Conservation (phyloP, 2,888 invertebrate species). For the Orthosia cruda region DNA sequence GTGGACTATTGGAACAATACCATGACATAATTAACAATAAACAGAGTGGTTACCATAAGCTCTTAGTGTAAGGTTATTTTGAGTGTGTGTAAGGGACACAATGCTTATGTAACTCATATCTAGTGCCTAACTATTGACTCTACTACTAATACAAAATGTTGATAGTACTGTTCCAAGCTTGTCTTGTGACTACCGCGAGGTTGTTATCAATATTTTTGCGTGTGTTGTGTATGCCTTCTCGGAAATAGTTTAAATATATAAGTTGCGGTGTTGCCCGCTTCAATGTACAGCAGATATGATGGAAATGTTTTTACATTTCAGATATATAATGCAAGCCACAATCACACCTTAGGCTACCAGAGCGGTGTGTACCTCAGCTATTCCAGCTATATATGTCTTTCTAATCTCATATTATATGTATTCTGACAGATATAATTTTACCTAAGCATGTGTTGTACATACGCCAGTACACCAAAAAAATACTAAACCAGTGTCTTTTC, state of each 20-base stretch:
- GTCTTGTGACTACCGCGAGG: slow-evolving; percentile 35
- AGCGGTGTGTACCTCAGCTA: not conserved
- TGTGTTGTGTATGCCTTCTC: slow-evolving; percentile 23
- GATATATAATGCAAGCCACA: not conserved
- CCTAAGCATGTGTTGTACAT: not conserved
- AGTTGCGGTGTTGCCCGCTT: slow-evolving; percentile 2
- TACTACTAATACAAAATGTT: too few species aligned
- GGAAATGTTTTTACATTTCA: slow-evolving; percentile 1
- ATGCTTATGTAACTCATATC: too few species aligned
- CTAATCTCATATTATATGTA: not conserved
- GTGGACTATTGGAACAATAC: too few species aligned
- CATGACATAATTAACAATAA: too few species aligned
- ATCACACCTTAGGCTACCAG: too few species aligned
- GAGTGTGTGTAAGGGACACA: too few species aligned
- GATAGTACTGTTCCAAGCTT: not conserved
- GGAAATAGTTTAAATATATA: slow-evolving; percentile 36
- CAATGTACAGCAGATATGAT: slow-evolving; percentile 11
- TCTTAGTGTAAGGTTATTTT: too few species aligned
- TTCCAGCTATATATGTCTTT: not conserved
- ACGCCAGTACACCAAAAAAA: not conserved
- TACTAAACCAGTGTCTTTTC: not conserved
- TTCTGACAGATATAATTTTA: not conserved
- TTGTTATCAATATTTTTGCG: slow-evolving; percentile 20
- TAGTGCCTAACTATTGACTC: too few species aligned
- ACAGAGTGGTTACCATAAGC: too few species aligned